These are phyloP conservation scores for Eupithecia tripunctaria DNA, from an alignment of 2,888 invertebrate species.

Conservation along the genomic window DNA sequence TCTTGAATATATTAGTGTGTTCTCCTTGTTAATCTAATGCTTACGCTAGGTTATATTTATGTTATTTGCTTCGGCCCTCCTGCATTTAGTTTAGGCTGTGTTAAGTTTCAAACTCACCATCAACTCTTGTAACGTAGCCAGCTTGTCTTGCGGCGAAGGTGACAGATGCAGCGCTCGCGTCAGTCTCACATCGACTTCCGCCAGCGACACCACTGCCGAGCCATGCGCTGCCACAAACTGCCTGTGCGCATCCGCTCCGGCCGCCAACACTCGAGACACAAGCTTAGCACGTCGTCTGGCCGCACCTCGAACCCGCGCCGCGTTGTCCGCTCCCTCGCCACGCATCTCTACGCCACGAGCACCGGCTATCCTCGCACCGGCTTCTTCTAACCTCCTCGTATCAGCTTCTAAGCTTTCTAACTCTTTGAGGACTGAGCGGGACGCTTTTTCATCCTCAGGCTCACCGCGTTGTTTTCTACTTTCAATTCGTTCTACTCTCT, in stretches of 20 bases:
- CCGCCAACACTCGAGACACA: conserved; percentile 83
- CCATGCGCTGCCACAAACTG: conserved; percentile 90
- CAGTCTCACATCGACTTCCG: conserved; percentile 88
- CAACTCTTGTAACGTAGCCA: conserved; percentile 73
- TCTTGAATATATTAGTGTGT: background rate
- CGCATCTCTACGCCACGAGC: conserved; percentile 86
- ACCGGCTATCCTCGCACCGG: conserved; percentile 88
- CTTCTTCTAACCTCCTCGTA: conserved; percentile 87
- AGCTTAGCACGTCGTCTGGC: conserved; percentile 88
- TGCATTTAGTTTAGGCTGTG: too few species aligned
- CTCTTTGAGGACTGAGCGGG: conserved; percentile 83
- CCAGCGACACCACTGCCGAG: conserved; percentile 88
- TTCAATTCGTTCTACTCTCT: conserved; percentile 82
- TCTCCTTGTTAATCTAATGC: too few species aligned
- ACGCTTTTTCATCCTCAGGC: conserved; percentile 81
- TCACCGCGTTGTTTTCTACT: conserved; percentile 75
- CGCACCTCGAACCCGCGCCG: conserved; percentile 86
- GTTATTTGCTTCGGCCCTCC: too few species aligned
- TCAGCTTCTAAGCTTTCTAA: conserved; percentile 86
- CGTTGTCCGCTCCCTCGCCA: conserved; percentile 87
- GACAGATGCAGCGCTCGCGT: conserved; percentile 88
- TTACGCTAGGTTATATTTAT: too few species aligned
- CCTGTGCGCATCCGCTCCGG: conserved; percentile 86
- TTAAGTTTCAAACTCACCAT: conserved; percentile 65
- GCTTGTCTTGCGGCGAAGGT: conserved; percentile 73